Evolutionary conservation across 2,888 invertebrate genomes (phyloP), one percentile per base, ranked within the genome.

Genomic region (Nemoura dubitans): DNA sequence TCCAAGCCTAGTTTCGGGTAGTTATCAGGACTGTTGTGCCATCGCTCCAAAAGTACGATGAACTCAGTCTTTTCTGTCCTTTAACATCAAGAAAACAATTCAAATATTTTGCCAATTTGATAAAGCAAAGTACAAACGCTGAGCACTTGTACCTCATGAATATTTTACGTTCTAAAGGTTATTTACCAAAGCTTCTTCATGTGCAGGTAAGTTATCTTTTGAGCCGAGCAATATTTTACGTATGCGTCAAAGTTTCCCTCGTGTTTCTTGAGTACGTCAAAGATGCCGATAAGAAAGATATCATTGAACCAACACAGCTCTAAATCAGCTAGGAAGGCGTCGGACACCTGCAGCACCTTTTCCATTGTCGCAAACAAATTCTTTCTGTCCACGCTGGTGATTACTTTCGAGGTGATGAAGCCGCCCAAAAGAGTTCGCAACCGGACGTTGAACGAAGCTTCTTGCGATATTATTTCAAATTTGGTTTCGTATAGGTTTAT

Each of bases 191-290:
- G 78, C 28, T 78, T 78, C 26, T 26, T 78, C 78, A 78, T 6
- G 28, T 78, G 78, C 28, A 27, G 26, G 27, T 27, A 28, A 10
- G 78, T 78, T 6, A 10, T 78, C 78, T 78, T 78, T n/a, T 27
- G 28, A 26, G 78, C 26, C 10, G 78, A 26, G 10, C 78, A 26
- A 27, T 78, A 28, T 28, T 78, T 78, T 7, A 28, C 27, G 78
- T 78, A 78, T 5, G 28, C 78, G 26, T 78, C 78, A 78, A 78
- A 78, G 78, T 78, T 78, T 26, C n/a, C 28, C 27, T 78, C 78
- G 78, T 78, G 78, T n/a, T 78, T 78, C n/a, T 28, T 78, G 78
- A 83, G 30, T 16, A 83, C 83, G 42, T 42, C 42, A 42, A 83
- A 83, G 36, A 83, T 26, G 83, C 43, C 26, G 26, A 42, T 30